Evolutionary conservation across 2,888 invertebrate species (phyloP), one percentile per base, ranked within the genome.

Genomic region (Andrena bucephala): DNA sequence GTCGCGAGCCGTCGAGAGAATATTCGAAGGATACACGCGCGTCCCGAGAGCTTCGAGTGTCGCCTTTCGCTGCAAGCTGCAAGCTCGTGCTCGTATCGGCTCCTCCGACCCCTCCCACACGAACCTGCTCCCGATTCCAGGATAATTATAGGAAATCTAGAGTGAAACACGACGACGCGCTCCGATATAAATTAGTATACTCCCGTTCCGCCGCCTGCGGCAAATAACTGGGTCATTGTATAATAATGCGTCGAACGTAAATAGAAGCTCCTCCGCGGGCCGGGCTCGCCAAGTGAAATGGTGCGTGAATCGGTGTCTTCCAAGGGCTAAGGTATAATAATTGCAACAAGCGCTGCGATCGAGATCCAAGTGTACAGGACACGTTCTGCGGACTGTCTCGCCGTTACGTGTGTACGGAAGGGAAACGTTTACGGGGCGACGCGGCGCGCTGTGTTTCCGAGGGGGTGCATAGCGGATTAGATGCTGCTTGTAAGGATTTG

Each of bases 131-230:
- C 13, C 62, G 57, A 77, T 69, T 20, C 27, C 13, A 65, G 63
- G 50, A 71, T 81, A 81, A 81, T 81, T 81, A 81, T 74, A 81
- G 81, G 81, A 81, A 81, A 81, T 74, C 63, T 50, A 57, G 73
- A 80, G 65, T 74, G 52, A 81, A 81, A 81, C 74, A 54, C 60
- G 60, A 57, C 65, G 54, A 65, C 29, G 72, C 20, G 54, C 50
- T 27, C 62, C 54, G 72, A 81, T 79, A 81, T 79, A 81, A 79
- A 81, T 81, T 79, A 81, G 80, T n/a, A 48, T 71, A 54, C 80
- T 81, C 80, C 31, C 57, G 80, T 79, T 67, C 27, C 71, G 59
- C 62, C 36, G 79, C 52, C 79, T 66, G 80, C 52, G 24, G 69
- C 59, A 60, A 72, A 57, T 54, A 81, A 72, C 80, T 80, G 71